Evolutionary conservation across 2,888 invertebrate species (phyloP), one percentile per base, ranked within the genome.

Genomic region (Tanaodytes sp.): DNA sequence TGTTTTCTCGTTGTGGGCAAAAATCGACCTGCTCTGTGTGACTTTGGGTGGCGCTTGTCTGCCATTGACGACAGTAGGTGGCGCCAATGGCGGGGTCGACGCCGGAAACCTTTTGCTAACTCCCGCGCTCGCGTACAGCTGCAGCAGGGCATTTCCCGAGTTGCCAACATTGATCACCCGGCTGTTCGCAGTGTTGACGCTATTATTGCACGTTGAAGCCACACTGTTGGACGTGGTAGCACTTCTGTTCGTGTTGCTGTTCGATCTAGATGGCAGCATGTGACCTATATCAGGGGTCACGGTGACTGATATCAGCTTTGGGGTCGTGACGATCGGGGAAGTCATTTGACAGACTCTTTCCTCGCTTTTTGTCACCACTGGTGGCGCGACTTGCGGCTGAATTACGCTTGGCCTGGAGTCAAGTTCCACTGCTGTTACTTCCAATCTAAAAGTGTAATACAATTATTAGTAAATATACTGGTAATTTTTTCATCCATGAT

Each of bases 391-490:
- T 15, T 86, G 87, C 0, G 87, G 87, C 66, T 87, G 88, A 0
- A 88, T 87, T 77, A 89, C 40, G 83, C 86, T 30, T 79, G 88
- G 82, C 80, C 87, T 14, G 78, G 79, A 2, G 39, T 83, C 82
- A 69, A 82, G 70, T 20, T 86, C 82, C 18, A 92, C 88, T 0
- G 92, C 90, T 0, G 92, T 93, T 1, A 93, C 92, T 79, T 93
- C 92, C 2, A 93, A 84, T 4, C 64, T 64, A 39, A 37, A 62
- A 62, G n/a, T n/a, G n/a, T n/a, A n/a, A n/a, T n/a, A n/a, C 2
- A 20, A 2, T n/a, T 12, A 8, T 14, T 42, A n/a, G n/a, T n/a
- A n/a, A n/a, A n/a, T n/a, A n/a, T n/a, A n/a, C n/a, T n/a, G n/a
- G n/a, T n/a, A n/a, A n/a, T n/a, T n/a, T n/a, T n/a, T n/a, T n/a